phyloP scores from a whole-genome alignment of 2,888 invertebrate genomes.

The Sepiola atlantica region DNA sequence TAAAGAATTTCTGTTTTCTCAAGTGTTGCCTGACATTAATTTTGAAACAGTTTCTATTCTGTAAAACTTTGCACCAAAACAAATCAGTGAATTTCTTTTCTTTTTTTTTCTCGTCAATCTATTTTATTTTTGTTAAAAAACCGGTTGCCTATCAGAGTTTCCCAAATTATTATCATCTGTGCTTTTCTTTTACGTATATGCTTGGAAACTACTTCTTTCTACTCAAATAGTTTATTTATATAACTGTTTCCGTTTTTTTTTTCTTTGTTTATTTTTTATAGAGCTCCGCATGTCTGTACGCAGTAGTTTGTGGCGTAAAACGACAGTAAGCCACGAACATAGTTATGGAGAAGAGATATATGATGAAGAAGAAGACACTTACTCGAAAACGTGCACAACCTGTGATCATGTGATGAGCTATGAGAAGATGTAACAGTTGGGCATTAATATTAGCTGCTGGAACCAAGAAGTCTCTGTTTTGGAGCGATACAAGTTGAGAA shows the following conservation, averaged over 20 bases:
- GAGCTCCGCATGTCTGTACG: constrained; percentile 87
- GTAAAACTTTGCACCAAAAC: too few species aligned
- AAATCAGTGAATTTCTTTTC: too few species aligned
- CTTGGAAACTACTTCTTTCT: not conserved
- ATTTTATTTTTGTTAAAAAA: too few species aligned
- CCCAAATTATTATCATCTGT: too few species aligned
- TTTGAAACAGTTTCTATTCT: too few species aligned
- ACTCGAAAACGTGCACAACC: constrained; percentile 84
- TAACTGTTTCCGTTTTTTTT: not conserved
- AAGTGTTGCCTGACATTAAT: too few species aligned
- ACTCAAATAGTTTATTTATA: not conserved
- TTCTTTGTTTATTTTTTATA: constrained; percentile 65
- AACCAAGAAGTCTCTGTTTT: not conserved
- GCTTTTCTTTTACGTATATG: too few species aligned
- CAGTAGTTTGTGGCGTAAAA: constrained; percentile 87
- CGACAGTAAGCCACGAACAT: constrained; percentile 82
- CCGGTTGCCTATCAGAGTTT: too few species aligned
- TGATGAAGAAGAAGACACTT: constrained; percentile 86
- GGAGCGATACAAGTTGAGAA: not conserved
- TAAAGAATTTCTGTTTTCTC: too few species aligned
- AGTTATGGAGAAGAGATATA: constrained; percentile 85
- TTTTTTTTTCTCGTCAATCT: too few species aligned
- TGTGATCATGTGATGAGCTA: constrained; percentile 89
- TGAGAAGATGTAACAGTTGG: constrained; percentile 88
- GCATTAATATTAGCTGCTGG: not conserved